Evolutionary conservation across 2,113 vertebrate species (phyloP).

Genomic region (Notothenia rossii): DNA sequence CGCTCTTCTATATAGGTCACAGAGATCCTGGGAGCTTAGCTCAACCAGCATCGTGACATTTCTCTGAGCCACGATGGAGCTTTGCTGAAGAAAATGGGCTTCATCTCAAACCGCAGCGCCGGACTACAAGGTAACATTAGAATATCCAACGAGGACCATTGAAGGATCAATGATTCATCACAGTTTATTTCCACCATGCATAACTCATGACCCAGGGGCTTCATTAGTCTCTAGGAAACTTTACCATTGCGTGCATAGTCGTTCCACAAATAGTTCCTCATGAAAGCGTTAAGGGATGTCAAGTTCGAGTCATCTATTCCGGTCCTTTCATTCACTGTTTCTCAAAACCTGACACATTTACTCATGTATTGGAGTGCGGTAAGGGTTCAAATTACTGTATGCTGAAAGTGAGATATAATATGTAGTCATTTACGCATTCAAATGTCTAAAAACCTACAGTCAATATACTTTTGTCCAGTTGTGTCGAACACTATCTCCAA

Average conservation of each 20-base stretch:
- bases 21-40: constrained; percentile 55
- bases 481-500: too few species aligned
- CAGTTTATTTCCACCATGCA: constrained; percentile 40
- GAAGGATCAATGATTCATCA: constrained; percentile 61
- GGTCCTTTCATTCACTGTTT: constrained; percentile 1
- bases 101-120: constrained; percentile 27
- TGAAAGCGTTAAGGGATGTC: constrained; percentile 14
- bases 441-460: too few species aligned
- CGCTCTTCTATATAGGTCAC: constrained; percentile 67
- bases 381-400: background rate
- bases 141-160: constrained; percentile 48
- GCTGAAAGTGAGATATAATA: too few species aligned
- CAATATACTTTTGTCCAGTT: too few species aligned
- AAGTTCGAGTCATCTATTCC: constrained; percentile 6
- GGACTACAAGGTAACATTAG: constrained; percentile 46
- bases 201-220: constrained; percentile 59
- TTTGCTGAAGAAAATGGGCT: constrained; percentile 28
- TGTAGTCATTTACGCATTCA: too few species aligned
- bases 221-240: constrained; percentile 53
- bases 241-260: constrained; percentile 15
- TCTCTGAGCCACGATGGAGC: constrained; percentile 54
- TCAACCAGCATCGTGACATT: constrained; percentile 69
- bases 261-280: constrained; percentile 44
- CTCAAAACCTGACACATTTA: background rate
- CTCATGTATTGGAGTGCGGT: background rate